Conservation (phyloP, 2,113 vertebrate species). For the Oxygymnocypris stewartii region DNA sequence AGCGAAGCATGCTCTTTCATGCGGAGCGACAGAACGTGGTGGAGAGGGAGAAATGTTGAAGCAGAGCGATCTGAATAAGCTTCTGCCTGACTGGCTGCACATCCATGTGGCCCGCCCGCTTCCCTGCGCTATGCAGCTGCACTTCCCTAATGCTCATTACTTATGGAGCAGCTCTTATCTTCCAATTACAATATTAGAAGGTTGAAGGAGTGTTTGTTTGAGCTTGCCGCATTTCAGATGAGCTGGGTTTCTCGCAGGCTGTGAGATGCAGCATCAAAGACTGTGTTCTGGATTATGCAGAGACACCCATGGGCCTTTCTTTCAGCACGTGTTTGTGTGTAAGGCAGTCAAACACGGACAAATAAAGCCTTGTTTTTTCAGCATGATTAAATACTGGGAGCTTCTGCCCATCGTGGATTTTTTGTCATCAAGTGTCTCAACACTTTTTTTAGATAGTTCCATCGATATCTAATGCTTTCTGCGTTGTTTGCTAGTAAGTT, state of each 20-base stretch:
- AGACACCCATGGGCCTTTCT: slow-evolving; percentile 8
- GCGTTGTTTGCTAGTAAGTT: not conserved
- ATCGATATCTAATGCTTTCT: not conserved
- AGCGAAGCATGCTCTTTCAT: slow-evolving; percentile 38
- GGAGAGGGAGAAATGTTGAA: slow-evolving; percentile 2
- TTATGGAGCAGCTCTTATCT: slow-evolving; percentile 42
- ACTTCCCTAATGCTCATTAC: slow-evolving; percentile 28
- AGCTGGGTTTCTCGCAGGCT: slow-evolving; percentile 32
- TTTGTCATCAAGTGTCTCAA: not conserved
- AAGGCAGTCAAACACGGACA: slow-evolving; percentile 21
- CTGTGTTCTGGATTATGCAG: slow-evolving; percentile 22
- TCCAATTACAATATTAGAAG: slow-evolving; percentile 44
- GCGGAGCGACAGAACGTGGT: slow-evolving; percentile 40
- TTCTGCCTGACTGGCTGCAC: slow-evolving; percentile 22
- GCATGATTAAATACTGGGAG: not conserved
- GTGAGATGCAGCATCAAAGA: slow-evolving; percentile 9
- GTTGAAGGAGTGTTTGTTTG: slow-evolving; percentile 36
- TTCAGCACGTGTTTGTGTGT: slow-evolving; percentile 6
- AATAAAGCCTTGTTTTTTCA: slow-evolving; percentile 21
- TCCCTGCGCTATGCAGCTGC: slow-evolving; percentile 28
- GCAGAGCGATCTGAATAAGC: slow-evolving; percentile 39
- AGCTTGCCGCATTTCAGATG: not conserved
- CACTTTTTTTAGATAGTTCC: not conserved
- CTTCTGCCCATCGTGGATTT: not conserved
- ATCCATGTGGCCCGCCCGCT: not conserved